Conservation (phyloP, 23 tunicate species). For the Halocynthia roretzi region DNA sequence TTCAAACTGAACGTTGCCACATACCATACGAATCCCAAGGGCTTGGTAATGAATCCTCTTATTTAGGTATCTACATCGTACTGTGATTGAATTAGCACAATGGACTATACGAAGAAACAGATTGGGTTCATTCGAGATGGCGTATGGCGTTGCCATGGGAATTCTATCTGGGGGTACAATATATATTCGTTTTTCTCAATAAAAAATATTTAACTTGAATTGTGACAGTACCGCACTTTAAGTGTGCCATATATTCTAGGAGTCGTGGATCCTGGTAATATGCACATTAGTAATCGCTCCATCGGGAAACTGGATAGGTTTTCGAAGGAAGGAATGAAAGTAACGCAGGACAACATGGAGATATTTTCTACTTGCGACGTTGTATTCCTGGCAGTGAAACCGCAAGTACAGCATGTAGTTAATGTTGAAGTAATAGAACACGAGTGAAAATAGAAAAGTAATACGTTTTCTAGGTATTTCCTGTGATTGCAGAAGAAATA, state of each 20-base stretch:
- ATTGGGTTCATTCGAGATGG: slow-evolving; percentile 87
- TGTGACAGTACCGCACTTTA: neutral
- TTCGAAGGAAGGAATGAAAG: slow-evolving; percentile 41
- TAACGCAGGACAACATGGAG: slow-evolving; percentile 65
- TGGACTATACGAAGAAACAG: slow-evolving; percentile 6
- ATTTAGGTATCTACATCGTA: too few species aligned
- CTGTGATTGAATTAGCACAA: too few species aligned
- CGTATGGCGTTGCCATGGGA: slow-evolving; percentile 85
- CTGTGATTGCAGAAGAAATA: slow-evolving; percentile 50
- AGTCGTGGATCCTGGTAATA: slow-evolving; percentile 35
- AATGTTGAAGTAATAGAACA: neutral
- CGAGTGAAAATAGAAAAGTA: neutral
- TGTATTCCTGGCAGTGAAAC: slow-evolving; percentile 72
- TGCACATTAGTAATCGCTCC: slow-evolving; percentile 76
- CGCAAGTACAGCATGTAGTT: slow-evolving; percentile 46
- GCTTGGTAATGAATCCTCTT: too few species aligned
- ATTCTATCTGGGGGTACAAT: slow-evolving; percentile 33
- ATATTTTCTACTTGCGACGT: slow-evolving; percentile 45
- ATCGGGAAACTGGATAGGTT: slow-evolving; percentile 45
- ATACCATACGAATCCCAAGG: too few species aligned
- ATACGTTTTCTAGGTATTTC: slow-evolving; percentile 47
- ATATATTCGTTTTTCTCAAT: too few species aligned
- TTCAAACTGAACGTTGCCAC: too few species aligned
- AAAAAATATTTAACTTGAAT: neutral
- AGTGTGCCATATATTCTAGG: slow-evolving; percentile 23